Percentiles rank a stretch among this genome's conserved stretches.
Conservation (phyloP, 2,888 invertebrate species). For the Ennomos erosarius region DNA sequence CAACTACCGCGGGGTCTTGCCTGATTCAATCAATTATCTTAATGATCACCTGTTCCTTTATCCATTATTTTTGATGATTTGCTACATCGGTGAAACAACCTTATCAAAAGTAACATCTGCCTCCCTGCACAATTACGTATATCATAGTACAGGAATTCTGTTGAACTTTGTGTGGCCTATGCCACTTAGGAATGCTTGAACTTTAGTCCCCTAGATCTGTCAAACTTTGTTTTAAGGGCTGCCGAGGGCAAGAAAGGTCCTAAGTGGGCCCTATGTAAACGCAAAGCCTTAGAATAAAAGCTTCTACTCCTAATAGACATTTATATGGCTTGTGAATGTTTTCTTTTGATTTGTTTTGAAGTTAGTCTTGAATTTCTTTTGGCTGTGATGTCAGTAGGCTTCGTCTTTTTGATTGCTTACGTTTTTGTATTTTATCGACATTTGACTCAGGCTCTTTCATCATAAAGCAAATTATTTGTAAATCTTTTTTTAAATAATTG, state of each 20-base stretch:
- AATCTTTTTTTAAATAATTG: too few relatives aligned
- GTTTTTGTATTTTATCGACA: too few relatives aligned
- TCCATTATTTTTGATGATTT: too few relatives aligned
- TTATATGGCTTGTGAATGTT: slow-evolving; percentile 13
- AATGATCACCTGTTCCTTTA: too few relatives aligned
- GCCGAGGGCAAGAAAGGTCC: slow-evolving; percentile 10
- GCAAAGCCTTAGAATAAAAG: slow-evolving; percentile 22
- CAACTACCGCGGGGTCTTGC: too few relatives aligned
- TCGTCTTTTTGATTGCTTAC: neutral
- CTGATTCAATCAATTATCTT: too few relatives aligned
- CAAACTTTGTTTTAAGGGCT: slow-evolving; percentile 29
- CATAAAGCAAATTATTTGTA: too few relatives aligned
- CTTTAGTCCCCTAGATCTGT: slow-evolving; percentile 29
- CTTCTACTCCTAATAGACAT: slow-evolving; percentile 7
- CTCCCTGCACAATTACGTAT: neutral
- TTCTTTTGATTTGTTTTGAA: slow-evolving; percentile 30
- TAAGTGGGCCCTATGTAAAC: slow-evolving; percentile 34
- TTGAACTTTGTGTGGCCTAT: slow-evolving; percentile 48
- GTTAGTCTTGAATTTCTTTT: slow-evolving; percentile 18
- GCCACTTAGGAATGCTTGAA: slow-evolving; percentile 35
- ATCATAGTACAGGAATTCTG: slow-evolving; percentile 3
- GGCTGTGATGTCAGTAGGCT: neutral
- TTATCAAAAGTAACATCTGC: neutral
- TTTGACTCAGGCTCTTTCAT: too few relatives aligned
- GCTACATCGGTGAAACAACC: neutral